These are phyloP conservation scores for Coturnix japonica DNA, from an alignment of 2,113 vertebrate genomes.

Conservation along the genomic window DNA sequence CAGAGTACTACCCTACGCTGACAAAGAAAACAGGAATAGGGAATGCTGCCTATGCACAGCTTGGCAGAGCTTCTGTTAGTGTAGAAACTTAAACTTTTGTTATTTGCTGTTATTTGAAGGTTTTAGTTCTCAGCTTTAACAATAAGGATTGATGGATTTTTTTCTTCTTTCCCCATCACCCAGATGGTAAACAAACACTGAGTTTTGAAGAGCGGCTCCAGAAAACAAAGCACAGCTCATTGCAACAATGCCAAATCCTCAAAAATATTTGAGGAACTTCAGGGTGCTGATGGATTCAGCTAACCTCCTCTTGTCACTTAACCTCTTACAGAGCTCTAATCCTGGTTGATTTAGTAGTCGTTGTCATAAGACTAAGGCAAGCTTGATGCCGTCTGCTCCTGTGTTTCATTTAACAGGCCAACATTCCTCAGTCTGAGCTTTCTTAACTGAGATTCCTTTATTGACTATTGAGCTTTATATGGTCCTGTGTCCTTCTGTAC, in stretches of 20 bases:
- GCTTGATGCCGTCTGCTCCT: not conserved
- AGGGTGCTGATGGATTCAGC: not conserved
- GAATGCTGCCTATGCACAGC: not conserved
- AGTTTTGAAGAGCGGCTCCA: not conserved
- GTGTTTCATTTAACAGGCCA: not conserved
- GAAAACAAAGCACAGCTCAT: not conserved
- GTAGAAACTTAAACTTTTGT: conserved; percentile 9
- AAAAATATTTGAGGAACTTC: not conserved
- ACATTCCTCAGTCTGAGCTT: accelerated
- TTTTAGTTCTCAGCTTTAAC: conserved; percentile 12
- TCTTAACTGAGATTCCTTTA: not conserved
- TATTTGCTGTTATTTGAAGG: not conserved
- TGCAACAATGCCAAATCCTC: not conserved
- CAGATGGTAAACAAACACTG: not conserved
- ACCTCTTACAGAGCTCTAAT: not conserved
- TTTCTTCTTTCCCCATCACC: not conserved
- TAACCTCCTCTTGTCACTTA: not conserved
- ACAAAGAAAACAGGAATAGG: conserved; percentile 1
- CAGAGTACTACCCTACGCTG: not conserved
- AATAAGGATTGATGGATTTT: not conserved
- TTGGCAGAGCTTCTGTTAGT: not conserved
- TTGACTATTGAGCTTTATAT: not conserved
- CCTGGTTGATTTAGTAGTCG: not conserved
- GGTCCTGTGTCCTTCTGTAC: not conserved
- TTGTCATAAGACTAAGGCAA: not conserved